Conservation (phyloP, 1,140 invertebrate genomes). For the Coboldia fuscipes region DNA sequence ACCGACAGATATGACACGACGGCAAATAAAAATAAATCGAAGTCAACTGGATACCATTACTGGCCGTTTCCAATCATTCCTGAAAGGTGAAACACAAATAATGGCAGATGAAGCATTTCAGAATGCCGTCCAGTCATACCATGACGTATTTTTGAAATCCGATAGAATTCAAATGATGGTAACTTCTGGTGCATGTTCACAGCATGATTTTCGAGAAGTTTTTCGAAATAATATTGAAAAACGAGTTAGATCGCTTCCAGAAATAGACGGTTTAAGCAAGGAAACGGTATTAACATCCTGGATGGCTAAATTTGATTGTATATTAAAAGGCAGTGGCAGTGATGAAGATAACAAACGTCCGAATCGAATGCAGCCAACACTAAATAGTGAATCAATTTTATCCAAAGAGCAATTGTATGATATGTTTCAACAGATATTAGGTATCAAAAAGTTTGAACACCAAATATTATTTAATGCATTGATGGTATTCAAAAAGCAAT, state of each 20-base stretch:
- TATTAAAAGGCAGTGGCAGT: conserved; percentile 69
- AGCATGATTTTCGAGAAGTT: conserved; percentile 96
- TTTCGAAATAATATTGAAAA: conserved; percentile 96
- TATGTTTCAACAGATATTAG: conserved; percentile 98
- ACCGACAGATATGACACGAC: conserved; percentile 87
- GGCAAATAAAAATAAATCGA: conserved; percentile 86
- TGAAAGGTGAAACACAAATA: conserved; percentile 92
- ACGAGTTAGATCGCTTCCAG: conserved; percentile 85
- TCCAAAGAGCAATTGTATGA: conserved; percentile 97
- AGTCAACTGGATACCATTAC: conserved; percentile 90
- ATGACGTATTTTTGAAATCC: conserved; percentile 92
- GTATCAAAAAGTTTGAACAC: conserved; percentile 99
- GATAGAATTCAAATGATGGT: conserved; percentile 92
- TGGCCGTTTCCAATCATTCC: conserved; percentile 80
- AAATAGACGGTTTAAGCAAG: conserved; percentile 98
- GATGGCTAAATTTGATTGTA: conserved; percentile 99
- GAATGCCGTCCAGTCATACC: conserved; percentile 94
- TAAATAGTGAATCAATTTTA: conserved; percentile 79
- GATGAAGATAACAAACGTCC: conserved; percentile 76
- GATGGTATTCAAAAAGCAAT: conserved; percentile 46
- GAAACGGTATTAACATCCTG: conserved; percentile 96
- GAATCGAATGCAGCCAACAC: conserved; percentile 63
- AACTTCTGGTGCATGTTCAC: conserved; percentile 87
- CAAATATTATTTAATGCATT: conserved; percentile 97
- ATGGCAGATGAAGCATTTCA: conserved; percentile 98